A percentile compares a stretch with the other conserved stretches of the same genome.
Evolutionary conservation across 2,888 invertebrate genomes (phyloP).

Genomic region (Philereme transversata): DNA sequence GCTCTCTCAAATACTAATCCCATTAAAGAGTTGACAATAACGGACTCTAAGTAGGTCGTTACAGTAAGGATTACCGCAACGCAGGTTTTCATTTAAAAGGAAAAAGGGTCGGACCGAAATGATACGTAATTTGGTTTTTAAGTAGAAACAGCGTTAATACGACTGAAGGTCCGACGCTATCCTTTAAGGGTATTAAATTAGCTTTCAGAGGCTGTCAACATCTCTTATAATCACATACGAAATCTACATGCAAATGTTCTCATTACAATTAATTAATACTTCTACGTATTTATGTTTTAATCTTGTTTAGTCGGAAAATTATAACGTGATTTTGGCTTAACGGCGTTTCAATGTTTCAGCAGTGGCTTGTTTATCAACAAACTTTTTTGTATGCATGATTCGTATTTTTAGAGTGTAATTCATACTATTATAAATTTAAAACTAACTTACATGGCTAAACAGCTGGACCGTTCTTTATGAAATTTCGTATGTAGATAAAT

Average conservation of each 20-base stretch:
- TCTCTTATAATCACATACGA: constrained; percentile 18
- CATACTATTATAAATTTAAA: no score
- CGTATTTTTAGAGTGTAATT: no score
- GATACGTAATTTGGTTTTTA: constrained; percentile 63
- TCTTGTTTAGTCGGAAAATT: background rate
- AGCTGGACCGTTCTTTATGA: no score
- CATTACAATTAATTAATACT: background rate
- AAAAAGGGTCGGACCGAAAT: constrained; percentile 59
- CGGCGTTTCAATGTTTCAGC: no score
- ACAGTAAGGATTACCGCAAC: constrained; percentile 48
- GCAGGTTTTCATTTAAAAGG: constrained; percentile 63
- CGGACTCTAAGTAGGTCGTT: constrained; percentile 46
- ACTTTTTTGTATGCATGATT: no score
- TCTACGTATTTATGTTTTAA: background rate
- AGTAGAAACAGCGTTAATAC: constrained; percentile 65
- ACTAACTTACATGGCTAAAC: no score
- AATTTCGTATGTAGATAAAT: no score
- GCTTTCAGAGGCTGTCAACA: constrained; percentile 33
- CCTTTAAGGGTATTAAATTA: constrained; percentile 62
- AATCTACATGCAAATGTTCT: constrained; percentile 16
- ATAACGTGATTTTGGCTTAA: no score
- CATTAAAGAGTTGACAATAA: constrained; percentile 46
- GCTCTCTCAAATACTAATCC: constrained; percentile 8
- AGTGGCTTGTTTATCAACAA: no score
- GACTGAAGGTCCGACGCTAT: constrained; percentile 57